Percentiles rank a stretch among this genome's conserved stretches.
Conservation (phyloP, 1,140 invertebrate species). For the Hylaeus anthracinus region DNA sequence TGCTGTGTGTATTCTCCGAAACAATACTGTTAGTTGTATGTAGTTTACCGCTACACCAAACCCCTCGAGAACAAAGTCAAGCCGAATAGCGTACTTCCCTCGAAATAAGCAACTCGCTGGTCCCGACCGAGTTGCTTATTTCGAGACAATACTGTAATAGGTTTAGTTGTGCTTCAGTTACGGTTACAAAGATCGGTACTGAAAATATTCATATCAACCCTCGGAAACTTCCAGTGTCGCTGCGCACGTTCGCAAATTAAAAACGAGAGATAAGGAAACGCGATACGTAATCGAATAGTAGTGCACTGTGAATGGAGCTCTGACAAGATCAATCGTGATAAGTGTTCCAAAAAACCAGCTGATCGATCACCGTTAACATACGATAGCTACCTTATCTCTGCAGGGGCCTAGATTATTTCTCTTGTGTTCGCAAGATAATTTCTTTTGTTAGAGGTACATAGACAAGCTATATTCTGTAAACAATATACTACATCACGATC, state of each 20-base stretch:
- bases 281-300: background rate
- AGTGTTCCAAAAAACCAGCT: background rate
- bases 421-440: background rate
- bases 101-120: no score
- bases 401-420: background rate
- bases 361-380: background rate
- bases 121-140: no score
- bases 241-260: background rate
- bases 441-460: background rate
- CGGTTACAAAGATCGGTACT: no score
- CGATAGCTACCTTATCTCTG: background rate
- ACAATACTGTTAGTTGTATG: no score
- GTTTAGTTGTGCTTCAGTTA: no score
- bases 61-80: no score
- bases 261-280: background rate
- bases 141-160: no score
- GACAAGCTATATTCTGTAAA: no score
- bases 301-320: background rate
- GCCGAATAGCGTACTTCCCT: no score
- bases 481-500: no score
- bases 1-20: no score
- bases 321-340: background rate
- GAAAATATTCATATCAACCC: background rate
- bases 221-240: conserved; percentile 7
- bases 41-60: no score